Conservation (phyloP, 2,888 invertebrate species). For the Drosophila longiperda region DNA sequence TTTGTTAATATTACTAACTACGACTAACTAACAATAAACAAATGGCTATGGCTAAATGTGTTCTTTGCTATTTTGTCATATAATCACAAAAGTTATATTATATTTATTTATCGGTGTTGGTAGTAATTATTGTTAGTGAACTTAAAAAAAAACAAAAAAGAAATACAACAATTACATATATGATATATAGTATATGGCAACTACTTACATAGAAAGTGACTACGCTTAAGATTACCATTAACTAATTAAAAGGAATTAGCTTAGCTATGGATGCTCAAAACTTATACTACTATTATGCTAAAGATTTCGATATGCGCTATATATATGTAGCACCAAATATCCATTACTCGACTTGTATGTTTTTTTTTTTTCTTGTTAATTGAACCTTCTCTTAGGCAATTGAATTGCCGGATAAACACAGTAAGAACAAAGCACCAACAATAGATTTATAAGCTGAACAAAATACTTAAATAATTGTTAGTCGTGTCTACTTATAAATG, state of each 20-base stretch:
- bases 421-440: conserved; percentile 84
- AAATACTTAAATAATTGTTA: conserved; percentile 53
- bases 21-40: conserved; percentile 52
- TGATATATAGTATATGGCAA: conserved; percentile 40
- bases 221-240: conserved; percentile 35
- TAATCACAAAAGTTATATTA: conserved; percentile 66
- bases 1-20: conserved; percentile 48
- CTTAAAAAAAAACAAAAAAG: conserved; percentile 26
- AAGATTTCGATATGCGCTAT: conserved; percentile 29
- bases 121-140: conserved; percentile 71
- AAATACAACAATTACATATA: conserved; percentile 40
- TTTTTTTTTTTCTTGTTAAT: conserved; percentile 52
- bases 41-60: conserved; percentile 68
- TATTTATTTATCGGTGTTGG: conserved; percentile 78
- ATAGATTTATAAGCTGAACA: conserved; percentile 74
- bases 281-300: conserved; percentile 14
- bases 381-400: conserved; percentile 69
- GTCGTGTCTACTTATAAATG: conserved; percentile 40
- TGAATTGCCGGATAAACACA: conserved; percentile 75
- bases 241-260: conserved; percentile 32
- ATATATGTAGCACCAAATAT: conserved; percentile 17
- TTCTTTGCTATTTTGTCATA: conserved; percentile 78
- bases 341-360: conserved; percentile 26
- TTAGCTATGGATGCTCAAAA: conserved; percentile 43
- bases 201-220: conserved; percentile 38